Evolutionary conservation across 2,888 invertebrate species (phyloP), one percentile per base, ranked within the genome.

Genomic region (Allophyes oxyacanthae): DNA sequence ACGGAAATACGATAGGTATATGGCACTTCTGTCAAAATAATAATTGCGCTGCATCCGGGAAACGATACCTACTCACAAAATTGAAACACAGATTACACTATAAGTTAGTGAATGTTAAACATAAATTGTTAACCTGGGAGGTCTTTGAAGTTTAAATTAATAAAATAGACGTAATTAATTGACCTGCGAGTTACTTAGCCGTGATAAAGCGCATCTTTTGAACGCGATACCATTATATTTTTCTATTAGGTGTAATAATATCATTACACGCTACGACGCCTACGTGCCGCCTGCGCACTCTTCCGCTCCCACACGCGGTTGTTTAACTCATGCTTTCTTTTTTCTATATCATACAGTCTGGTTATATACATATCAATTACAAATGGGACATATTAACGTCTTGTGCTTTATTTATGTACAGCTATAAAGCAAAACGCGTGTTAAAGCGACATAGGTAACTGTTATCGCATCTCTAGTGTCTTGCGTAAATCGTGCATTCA

Each of bases 271-370:
- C 25, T 44, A 33, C 41, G 50, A 63, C 72, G 57, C 75, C 77
- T 52, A 73, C 77, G 60, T 56, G 41, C 42, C 66, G 70, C 72
- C 75, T 53, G 64, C 77, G 62, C 65, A 42, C 15, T 46, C 38
- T 30, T 50, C 37, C 51, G 64, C 74, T 67, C 68, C 62, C 72
- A 63, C 49, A 52, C 56, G 53, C 32, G 41, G 46, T 59, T 64
- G 48, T 63, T 63, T 43, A 53, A 55, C 65, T 63, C 64, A 59
- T 66, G 59, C 54, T 65, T 73, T 70, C 56, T 75, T 64, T 67
- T 65, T 72, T 72, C 52, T 70, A 53, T 59, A 53, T 52, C 55
- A 58, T 50, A 49, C 55, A 33, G 48, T 41, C 56, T 51, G 38
- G 53, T 41, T 52, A 49, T 48, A 37, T 15, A 44, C 42, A 51